phyloP scores from a whole-genome alignment of 2,888 invertebrate species.

The Apamea epomidion region DNA sequence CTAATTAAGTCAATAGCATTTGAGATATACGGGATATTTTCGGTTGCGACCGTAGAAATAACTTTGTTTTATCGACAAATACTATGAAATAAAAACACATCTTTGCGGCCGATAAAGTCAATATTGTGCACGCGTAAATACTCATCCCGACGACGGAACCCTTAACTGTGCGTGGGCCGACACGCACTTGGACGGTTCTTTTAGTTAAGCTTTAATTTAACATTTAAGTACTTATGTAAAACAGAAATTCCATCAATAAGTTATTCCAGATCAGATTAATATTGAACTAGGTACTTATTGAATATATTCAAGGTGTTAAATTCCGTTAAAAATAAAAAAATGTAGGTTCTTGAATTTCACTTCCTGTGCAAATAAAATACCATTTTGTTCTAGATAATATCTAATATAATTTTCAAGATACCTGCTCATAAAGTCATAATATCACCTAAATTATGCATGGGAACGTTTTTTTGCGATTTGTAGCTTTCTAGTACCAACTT shows the following conservation, averaged over 20 bases:
- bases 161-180: neutral
- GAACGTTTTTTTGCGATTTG: neutral
- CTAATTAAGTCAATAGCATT: neutral
- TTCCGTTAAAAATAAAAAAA: neutral
- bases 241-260: neutral
- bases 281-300: neutral
- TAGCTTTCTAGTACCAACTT: neutral
- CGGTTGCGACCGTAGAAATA: neutral
- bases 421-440: neutral
- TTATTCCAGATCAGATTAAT: neutral
- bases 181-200: neutral
- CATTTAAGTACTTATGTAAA: neutral
- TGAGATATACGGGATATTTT: neutral
- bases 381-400: neutral
- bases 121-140: neutral
- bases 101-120: neutral
- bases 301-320: neutral
- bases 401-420: neutral
- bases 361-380: neutral
- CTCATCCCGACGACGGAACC: neutral
- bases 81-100: neutral
- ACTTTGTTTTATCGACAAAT: neutral
- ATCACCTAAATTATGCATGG: neutral
- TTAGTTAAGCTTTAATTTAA: constrained; percentile 6
- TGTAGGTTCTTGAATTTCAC: neutral